Base-by-base conservation (phyloP, 2,888 invertebrate species). In the Phania funesta region DNA sequence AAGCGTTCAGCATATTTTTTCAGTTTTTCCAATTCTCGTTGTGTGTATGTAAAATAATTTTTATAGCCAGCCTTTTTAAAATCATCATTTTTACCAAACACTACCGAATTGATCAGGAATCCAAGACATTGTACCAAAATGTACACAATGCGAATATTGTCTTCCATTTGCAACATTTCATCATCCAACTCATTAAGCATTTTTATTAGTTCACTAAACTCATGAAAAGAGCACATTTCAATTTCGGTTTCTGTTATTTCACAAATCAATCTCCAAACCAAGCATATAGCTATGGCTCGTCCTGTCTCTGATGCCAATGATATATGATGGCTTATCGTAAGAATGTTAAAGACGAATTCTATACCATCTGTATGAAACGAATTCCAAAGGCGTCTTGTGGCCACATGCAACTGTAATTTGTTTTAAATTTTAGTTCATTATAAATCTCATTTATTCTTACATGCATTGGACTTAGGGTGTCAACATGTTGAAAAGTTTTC, bases 11-110 rank as follows among this genome's bases (percentile, higher is more conserved):
- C 77, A 81, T 84, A 85, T 22, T 83, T 77, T 26, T 83, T 81
- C n/a, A 86, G 50, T n/a, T 84, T 83, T 50, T 83, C 84, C 32
- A 86, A 56, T 35, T 84, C 84, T 7, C 81, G 52, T 11, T 78
- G 65, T 0, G 80, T 80, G 13, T 85, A 86, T 6, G 78, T 73
- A 62, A 87, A 87, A 41, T 86, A 87, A 18, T 84, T 82, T 6
- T 84, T 83, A 80, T 87, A 87, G 1, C 87, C 87, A 13, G 85
- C 86, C 26, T 85, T 84, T 46, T 83, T 85, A 7, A 87, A 83
- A 35, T 84, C 87, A 6, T 87, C 85, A 50, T 87, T 86, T 32
- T 84, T 74, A 0, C 83, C 83, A 26, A 84, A 85, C 22, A 86
- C 83, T 1, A 87, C 83, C 20, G 82, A 79, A 62, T 84, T 85